Percentiles rank a stretch among this genome's conserved stretches.
Conservation (phyloP, 2,888 invertebrate genomes). For the Graphium colonna region DNA sequence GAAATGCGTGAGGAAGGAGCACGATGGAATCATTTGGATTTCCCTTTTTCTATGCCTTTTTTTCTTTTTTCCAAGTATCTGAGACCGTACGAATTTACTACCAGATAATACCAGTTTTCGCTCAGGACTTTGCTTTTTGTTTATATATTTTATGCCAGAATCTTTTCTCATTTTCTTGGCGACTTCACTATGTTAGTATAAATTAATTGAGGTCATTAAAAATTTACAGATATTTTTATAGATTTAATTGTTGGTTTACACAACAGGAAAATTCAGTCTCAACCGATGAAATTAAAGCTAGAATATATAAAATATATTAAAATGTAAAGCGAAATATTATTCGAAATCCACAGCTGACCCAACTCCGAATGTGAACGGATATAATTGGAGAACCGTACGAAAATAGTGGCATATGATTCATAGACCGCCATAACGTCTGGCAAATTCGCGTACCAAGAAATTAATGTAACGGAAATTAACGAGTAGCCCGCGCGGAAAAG, state of each 20-base stretch:
- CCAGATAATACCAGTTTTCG: background rate
- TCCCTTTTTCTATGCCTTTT: background rate
- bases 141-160: too few relatives aligned
- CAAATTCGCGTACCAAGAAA: conserved; percentile 41
- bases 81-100: background rate
- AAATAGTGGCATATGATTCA: conserved; percentile 29
- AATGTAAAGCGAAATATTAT: background rate
- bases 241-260: too few relatives aligned
- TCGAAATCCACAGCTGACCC: background rate
- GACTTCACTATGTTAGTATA: too few relatives aligned
- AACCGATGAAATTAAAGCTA: background rate
- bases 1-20: too few relatives aligned
- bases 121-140: background rate
- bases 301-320: background rate
- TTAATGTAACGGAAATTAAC: conserved; percentile 56
- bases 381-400: conserved; percentile 14
- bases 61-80: background rate
- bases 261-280: background rate
- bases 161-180: background rate
- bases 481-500: conserved; percentile 42
- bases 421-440: conserved; percentile 35
- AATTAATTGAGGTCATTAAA: too few relatives aligned
- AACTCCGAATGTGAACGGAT: conserved; percentile 3
- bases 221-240: too few relatives aligned
- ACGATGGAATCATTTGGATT: conserved; percentile 1